These are phyloP conservation scores for Drosophila nebulosa DNA, from an alignment of 1,140 invertebrate species.

Conservation along the genomic window DNA sequence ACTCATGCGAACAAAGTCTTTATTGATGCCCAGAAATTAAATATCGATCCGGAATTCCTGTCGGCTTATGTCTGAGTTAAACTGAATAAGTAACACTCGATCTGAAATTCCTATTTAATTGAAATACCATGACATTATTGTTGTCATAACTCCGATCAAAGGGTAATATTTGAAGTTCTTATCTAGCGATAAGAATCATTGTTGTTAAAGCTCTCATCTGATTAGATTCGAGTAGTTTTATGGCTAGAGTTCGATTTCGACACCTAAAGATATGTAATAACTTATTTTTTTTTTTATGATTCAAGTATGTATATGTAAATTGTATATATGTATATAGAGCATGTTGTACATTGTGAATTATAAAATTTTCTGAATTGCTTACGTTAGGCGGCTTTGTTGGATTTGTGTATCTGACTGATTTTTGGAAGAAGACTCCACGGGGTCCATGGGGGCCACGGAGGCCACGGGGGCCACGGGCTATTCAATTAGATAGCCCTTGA, in stretches of 20 bases:
- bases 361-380: background rate
- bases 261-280: background rate
- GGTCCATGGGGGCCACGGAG: background rate
- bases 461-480: constrained; percentile 18
- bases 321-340: background rate
- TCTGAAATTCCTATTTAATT: background rate
- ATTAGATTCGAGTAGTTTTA: background rate
- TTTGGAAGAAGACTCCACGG: background rate
- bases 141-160: background rate
- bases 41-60: no score
- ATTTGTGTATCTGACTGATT: constrained; percentile 56
- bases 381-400: constrained; percentile 20
- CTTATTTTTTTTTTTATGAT: background rate
- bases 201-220: background rate
- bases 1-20: no score
- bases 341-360: constrained; percentile 19
- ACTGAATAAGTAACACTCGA: no score
- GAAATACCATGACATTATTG: background rate
- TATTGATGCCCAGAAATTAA: no score
- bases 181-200: background rate
- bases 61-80: no score
- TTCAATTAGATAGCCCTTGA: constrained; percentile 86
- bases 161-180: background rate
- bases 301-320: background rate
- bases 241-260: background rate